Evolutionary conservation across 2,888 invertebrate species (phyloP).

Genomic region (Chalcosyrphus nemorum): DNA sequence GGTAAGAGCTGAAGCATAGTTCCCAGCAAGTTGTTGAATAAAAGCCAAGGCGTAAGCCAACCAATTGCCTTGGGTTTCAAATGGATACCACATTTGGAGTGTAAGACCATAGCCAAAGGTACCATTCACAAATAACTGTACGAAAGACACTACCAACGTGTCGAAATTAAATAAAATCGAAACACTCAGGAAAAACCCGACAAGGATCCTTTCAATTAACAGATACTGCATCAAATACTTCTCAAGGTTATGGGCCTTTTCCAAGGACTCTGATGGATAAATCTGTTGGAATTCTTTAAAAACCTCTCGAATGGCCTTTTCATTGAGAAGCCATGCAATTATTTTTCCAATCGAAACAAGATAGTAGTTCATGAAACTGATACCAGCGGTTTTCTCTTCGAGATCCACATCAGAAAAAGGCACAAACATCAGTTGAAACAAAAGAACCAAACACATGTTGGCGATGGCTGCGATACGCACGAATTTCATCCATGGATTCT

Average conservation of each 20-base stretch:
- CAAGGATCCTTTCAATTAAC: constrained; percentile 27
- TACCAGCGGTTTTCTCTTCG: neutral
- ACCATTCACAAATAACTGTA: neutral
- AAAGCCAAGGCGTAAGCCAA: neutral
- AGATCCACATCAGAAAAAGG: neutral
- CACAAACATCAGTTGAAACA: neutral
- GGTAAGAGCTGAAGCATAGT: neutral
- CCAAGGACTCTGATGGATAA: constrained; percentile 23
- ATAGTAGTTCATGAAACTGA: constrained; percentile 59
- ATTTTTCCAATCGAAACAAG: constrained; percentile 52
- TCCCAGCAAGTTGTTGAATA: neutral
- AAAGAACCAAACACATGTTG: neutral
- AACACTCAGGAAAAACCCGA: constrained; percentile 5
- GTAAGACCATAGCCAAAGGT: neutral
- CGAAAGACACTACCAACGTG: neutral
- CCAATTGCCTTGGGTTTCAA: neutral
- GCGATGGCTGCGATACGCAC: neutral
- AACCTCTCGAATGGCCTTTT: neutral
- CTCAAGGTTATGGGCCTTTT: neutral
- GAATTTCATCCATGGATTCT: neutral
- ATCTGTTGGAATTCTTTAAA: constrained; percentile 34
- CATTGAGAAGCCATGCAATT: constrained; percentile 44
- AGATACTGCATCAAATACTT: neutral
- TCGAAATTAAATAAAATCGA: neutral
- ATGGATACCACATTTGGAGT: constrained; percentile 22